Evolutionary conservation across 2,888 invertebrate genomes (phyloP).

Genomic region (Hypercompe scribonia): DNA sequence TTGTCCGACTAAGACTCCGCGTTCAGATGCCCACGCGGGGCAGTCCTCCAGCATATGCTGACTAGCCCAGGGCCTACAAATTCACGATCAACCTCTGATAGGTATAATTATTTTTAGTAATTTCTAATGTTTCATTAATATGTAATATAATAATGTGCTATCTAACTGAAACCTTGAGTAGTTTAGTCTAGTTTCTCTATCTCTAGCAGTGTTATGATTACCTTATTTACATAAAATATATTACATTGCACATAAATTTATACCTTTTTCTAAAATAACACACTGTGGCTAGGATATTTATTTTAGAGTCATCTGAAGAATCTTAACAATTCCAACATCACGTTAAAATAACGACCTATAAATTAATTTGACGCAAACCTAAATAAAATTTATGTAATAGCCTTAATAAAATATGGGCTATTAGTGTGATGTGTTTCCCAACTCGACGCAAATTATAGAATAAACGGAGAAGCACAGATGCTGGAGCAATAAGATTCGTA

Average conservation of each 20-base stretch:
- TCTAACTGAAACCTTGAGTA: too few relatives aligned
- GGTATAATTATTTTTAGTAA: not conserved
- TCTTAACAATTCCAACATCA: slow-evolving; percentile 39
- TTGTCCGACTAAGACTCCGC: too few relatives aligned
- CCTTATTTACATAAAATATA: not conserved
- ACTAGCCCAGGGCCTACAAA: too few relatives aligned
- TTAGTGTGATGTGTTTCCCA: slow-evolving; percentile 68
- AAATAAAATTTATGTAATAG: slow-evolving; percentile 58
- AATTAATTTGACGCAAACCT: slow-evolving; percentile 56
- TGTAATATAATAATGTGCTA: not conserved
- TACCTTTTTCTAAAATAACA: not conserved
- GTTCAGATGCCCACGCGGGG: too few relatives aligned
- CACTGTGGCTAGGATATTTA: slow-evolving; percentile 7
- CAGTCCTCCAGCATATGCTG: too few relatives aligned
- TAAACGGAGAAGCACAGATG: slow-evolving; percentile 75
- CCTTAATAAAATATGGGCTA: slow-evolving; percentile 61
- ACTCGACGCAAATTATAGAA: slow-evolving; percentile 70
- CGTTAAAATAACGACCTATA: slow-evolving; percentile 49
- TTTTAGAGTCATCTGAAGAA: slow-evolving; percentile 33
- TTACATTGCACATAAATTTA: not conserved
- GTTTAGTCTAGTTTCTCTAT: not conserved
- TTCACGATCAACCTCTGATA: too few relatives aligned
- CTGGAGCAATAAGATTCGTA: slow-evolving; percentile 65
- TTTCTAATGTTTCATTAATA: not conserved
- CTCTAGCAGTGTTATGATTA: not conserved